These are phyloP conservation scores for Drosophila vallismaia DNA, from an alignment of 2,888 invertebrate genomes.

Conservation along the genomic window DNA sequence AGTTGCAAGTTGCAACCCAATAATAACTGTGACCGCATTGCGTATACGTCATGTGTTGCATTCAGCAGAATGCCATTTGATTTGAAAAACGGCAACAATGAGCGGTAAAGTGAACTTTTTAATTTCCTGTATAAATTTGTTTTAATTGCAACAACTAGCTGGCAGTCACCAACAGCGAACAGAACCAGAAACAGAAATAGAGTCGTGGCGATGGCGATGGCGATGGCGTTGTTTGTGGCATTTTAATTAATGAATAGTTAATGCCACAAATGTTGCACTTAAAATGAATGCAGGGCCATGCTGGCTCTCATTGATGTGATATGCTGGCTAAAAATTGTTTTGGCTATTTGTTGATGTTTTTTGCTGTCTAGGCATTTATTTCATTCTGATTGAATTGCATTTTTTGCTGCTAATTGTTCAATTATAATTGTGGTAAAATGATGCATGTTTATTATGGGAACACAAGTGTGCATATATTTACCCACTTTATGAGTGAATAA, in stretches of 20 bases:
- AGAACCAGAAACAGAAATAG: constrained; percentile 6
- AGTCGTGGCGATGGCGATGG: not conserved
- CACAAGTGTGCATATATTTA: not conserved
- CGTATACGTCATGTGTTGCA: constrained; percentile 72
- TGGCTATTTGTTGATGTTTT: constrained; percentile 7
- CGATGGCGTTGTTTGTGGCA: constrained; percentile 28
- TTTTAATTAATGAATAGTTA: constrained; percentile 68
- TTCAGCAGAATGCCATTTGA: constrained; percentile 38
- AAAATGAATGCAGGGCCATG: constrained; percentile 30
- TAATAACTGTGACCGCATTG: constrained; percentile 67
- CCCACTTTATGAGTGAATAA: not conserved
- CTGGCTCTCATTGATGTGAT: constrained; percentile 53
- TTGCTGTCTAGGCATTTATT: constrained; percentile 47
- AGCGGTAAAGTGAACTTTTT: constrained; percentile 47
- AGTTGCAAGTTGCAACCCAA: constrained; percentile 28
- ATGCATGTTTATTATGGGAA: not conserved
- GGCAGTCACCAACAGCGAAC: constrained; percentile 17
- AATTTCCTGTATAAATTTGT: constrained; percentile 60
- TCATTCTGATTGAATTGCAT: constrained; percentile 31
- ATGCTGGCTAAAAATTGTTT: constrained; percentile 25
- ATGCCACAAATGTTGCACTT: constrained; percentile 36
- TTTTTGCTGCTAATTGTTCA: constrained; percentile 36
- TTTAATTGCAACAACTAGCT: constrained; percentile 61
- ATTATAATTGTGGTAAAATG: constrained; percentile 18
- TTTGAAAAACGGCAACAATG: constrained; percentile 22